A percentile compares a stretch with the other conserved stretches of the same genome.
These are phyloP conservation scores for Anomalospiza imberbis DNA, from an alignment of 2,797 vertebrate genomes.

Conservation along the genomic window DNA sequence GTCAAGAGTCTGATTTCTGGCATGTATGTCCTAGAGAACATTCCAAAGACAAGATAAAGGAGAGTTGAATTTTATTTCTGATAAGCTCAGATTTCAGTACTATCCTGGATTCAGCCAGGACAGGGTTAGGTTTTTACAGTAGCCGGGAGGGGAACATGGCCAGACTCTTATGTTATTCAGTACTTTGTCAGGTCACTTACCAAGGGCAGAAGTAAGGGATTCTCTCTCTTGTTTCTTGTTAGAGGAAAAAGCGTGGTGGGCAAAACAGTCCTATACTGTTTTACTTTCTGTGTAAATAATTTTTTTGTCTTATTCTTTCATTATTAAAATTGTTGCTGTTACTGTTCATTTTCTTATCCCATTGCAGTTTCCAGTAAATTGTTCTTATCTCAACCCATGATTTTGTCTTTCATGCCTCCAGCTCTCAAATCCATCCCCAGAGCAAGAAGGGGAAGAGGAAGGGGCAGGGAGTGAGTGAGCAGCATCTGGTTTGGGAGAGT, in stretches of 20 bases:
- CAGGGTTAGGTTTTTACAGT: neutral
- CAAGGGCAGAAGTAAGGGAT: neutral
- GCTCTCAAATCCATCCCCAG: neutral
- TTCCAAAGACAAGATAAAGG: neutral
- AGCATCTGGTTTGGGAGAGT: neutral
- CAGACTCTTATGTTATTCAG: neutral
- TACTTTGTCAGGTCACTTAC: neutral
- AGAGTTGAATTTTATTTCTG: neutral
- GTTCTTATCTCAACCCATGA: neutral
- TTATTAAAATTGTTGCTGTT: neutral
- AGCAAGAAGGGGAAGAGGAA: neutral
- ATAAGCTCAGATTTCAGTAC: neutral
- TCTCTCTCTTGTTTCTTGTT: neutral
- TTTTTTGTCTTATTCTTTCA: neutral
- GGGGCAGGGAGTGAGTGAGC: fast-evolving
- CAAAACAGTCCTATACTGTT: neutral
- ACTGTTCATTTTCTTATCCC: neutral
- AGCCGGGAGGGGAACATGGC: neutral
- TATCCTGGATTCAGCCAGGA: neutral
- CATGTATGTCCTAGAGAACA: neutral
- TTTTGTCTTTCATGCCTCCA: neutral
- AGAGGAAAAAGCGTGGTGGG: fast-evolving
- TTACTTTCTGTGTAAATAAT: neutral
- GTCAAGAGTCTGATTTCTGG: neutral
- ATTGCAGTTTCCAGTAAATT: neutral